Conservation (phyloP, 2,113 vertebrate genomes). For the Erpornis zantholeuca region DNA sequence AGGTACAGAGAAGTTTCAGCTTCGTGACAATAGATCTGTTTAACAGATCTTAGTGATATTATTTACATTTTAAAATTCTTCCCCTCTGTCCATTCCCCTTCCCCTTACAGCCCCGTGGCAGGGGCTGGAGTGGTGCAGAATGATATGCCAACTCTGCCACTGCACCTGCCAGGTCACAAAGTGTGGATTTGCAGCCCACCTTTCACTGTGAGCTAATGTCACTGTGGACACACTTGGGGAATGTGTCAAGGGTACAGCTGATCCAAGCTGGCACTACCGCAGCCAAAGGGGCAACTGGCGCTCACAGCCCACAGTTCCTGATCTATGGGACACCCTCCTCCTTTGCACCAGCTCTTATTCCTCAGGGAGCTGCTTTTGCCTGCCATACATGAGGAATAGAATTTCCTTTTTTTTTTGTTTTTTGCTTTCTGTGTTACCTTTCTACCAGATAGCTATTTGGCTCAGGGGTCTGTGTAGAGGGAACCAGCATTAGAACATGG, state of each 20-base stretch:
- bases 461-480: background rate
- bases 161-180: background rate
- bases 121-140: background rate
- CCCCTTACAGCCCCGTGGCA: background rate
- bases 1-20: background rate
- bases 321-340: rapidly evolving
- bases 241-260: background rate
- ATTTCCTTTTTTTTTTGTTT: background rate
- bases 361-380: background rate
- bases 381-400: background rate
- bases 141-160: background rate
- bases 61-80: background rate
- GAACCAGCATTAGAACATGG: background rate
- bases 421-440: background rate
- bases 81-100: background rate
- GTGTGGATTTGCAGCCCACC: background rate
- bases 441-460: background rate
- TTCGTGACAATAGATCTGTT: background rate
- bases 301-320: rapidly evolving
- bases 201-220: background rate
- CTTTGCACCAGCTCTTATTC: background rate
- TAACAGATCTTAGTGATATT: background rate
- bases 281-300: background rate
- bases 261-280: background rate
- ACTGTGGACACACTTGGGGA: background rate